A percentile compares a stretch with the other conserved stretches of the same genome.
Conservation (phyloP, 37 sponge, comb jelly and placozoan genomes). For the Petrosia ficiformis region DNA sequence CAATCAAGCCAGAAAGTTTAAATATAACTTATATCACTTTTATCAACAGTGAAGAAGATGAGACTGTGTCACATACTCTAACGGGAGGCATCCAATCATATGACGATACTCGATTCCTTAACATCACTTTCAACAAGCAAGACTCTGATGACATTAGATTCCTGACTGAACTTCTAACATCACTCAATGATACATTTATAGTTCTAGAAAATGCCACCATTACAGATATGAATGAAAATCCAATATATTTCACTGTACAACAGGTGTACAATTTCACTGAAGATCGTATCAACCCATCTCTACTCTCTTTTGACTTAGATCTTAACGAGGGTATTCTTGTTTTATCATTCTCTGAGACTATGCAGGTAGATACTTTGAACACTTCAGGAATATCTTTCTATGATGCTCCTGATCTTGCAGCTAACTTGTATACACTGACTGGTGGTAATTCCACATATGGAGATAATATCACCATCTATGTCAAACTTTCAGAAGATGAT, state of each 20-base stretch:
- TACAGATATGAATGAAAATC: slow-evolving; percentile 70
- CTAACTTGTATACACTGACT: slow-evolving; percentile 50
- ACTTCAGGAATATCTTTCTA: slow-evolving; percentile 63
- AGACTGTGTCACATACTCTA: slow-evolving; percentile 41
- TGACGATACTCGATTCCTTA: slow-evolving; percentile 53
- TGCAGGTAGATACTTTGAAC: slow-evolving; percentile 41
- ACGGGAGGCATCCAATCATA: slow-evolving; percentile 74
- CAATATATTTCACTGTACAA: slow-evolving; percentile 17
- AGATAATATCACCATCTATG: slow-evolving; percentile 61
- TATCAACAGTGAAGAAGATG: slow-evolving; percentile 12
- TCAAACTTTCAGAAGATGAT: slow-evolving; percentile 59
- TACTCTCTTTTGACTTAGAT: slow-evolving; percentile 75
- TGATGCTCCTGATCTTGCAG: not conserved
- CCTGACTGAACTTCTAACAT: slow-evolving; percentile 53
- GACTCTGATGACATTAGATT: slow-evolving; percentile 87
- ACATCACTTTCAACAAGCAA: slow-evolving; percentile 73
- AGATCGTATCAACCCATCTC: slow-evolving; percentile 40
- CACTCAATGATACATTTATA: slow-evolving; percentile 43
- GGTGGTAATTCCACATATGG: slow-evolving; percentile 57
- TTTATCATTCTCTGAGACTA: slow-evolving; percentile 81
- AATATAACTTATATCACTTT: slow-evolving; percentile 60
- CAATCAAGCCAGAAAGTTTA: slow-evolving; percentile 55
- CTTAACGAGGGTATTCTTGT: slow-evolving; percentile 49
- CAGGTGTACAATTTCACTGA: slow-evolving; percentile 38
- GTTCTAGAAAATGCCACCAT: slow-evolving; percentile 40